Base-by-base conservation (phyloP, 2,113 vertebrate genomes). In the Atrichornis clamosus region DNA sequence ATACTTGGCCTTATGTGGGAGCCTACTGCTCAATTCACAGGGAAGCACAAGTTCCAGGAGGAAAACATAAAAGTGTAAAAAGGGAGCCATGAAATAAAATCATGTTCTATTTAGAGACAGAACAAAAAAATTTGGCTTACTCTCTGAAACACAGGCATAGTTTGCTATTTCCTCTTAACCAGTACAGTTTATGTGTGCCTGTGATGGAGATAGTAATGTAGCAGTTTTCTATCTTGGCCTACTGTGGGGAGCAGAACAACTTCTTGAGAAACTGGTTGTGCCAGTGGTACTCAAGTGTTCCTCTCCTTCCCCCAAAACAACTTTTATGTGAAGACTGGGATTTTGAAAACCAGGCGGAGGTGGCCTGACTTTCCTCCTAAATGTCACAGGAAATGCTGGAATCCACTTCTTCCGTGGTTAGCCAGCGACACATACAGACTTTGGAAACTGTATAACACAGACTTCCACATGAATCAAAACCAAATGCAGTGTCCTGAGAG, bases 311-410 rank as follows among this genome's bases (percentile, higher is more conserved):
- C 70, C 65, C 13, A 82, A 96, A 95, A 79, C 91, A 94, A 77
- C 74, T 95, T 96, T 94, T 91, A 93, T 96, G 59, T 91, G 95
- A 82, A 77, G 67, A 87, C 33, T 96, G 93, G 67, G 93, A 91
- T 93, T 96, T 91, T 91, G 65, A 77, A 96, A 96, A 80, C 62
- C 84, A 83, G 63, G 50, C 26, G 28, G 87, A 65, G 67, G 72
- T 96, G 95, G 91, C 91, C 42, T 83, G 68, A 73, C 15, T 96
- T 67, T 83, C 44, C 56, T 91, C 41, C 74, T 79, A 91, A 95
- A 97, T 95, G 95, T 95, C 95, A 89, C 81, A 94, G 67, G 82
- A 74, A 91, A 81, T 65, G 50, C 74, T 94, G 91, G 81, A 96
- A 91, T 70, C 63, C 1, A 2, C 69, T 85, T 26, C 83, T 92